Percentiles rank a stretch among this genome's conserved stretches.
Conservation (phyloP, 2,113 vertebrate species). For the Pseudonaja textilis region DNA sequence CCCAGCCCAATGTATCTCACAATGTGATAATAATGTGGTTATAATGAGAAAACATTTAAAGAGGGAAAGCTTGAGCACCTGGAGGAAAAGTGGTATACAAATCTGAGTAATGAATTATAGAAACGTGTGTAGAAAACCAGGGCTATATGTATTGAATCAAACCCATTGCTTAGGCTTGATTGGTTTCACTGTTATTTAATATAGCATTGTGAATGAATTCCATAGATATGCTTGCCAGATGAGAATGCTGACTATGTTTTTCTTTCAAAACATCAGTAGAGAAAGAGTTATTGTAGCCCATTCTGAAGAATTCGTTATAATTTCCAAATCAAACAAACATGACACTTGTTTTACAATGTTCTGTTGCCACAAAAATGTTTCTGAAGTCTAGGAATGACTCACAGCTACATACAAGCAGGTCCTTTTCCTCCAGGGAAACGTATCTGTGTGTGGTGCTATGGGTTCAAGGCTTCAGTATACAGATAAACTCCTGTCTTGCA, state of each 20-base stretch:
- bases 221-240: background rate
- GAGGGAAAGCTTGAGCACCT: background rate
- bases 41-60: background rate
- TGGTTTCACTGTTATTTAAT: background rate
- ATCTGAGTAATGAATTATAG: background rate
- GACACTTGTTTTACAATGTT: slow-evolving; percentile 27
- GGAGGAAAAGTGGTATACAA: background rate
- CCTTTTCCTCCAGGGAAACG: background rate
- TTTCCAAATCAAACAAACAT: slow-evolving; percentile 26
- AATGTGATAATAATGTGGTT: background rate
- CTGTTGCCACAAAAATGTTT: slow-evolving; percentile 19
- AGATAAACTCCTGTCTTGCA: slow-evolving; percentile 32
- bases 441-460: slow-evolving; percentile 25
- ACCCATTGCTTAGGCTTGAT: background rate
- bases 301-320: background rate
- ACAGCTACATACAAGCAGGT: background rate
- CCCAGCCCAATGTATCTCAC: background rate
- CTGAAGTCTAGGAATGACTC: slow-evolving; percentile 27
- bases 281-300: slow-evolving; percentile 1
- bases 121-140: background rate
- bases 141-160: background rate
- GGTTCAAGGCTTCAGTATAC: slow-evolving; percentile 31
- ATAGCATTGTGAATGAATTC: background rate
- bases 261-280: background rate
- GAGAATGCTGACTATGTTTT: background rate